These are phyloP conservation scores for Rapana venosa DNA, from an alignment of 2,888 invertebrate species.

Conservation along the genomic window DNA sequence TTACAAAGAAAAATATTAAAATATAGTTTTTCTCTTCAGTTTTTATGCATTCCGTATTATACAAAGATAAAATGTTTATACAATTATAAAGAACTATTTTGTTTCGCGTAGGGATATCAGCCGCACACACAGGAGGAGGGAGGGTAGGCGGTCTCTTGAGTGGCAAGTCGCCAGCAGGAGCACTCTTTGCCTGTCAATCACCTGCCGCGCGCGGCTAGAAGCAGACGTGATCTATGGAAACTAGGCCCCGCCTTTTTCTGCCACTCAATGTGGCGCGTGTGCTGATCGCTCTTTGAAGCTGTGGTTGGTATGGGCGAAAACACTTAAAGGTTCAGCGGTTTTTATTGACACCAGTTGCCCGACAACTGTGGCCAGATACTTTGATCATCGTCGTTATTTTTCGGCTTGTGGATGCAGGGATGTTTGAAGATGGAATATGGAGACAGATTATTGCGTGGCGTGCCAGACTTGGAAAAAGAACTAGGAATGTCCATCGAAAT, in stretches of 20 bases:
- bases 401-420: not conserved
- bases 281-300: slow-evolving; percentile 30
- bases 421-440: not conserved
- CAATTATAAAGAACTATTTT: slow-evolving; percentile 1
- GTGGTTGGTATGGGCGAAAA: slow-evolving; percentile 17
- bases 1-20: not conserved
- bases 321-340: slow-evolving; percentile 19
- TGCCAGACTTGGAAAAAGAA: too few relatives aligned
- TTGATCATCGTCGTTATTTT: not conserved
- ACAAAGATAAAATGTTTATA: not conserved
- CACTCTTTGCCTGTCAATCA: slow-evolving; percentile 40
- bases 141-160: slow-evolving; percentile 32
- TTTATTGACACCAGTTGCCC: slow-evolving; percentile 32
- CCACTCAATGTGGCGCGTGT: slow-evolving; percentile 33
- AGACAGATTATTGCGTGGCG: too few relatives aligned
- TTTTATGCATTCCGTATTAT: not conserved
- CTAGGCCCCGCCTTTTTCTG: slow-evolving; percentile 32
- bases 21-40: not conserved
- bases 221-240: slow-evolving; percentile 8
- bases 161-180: slow-evolving; percentile 38
- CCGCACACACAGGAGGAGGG: not conserved
- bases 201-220: slow-evolving; percentile 34
- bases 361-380: not conserved
- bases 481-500: too few relatives aligned
- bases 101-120: slow-evolving; percentile 19